Evolutionary conservation across 2,797 vertebrate species (phyloP).

Genomic region (Apogon hyalosoma): DNA sequence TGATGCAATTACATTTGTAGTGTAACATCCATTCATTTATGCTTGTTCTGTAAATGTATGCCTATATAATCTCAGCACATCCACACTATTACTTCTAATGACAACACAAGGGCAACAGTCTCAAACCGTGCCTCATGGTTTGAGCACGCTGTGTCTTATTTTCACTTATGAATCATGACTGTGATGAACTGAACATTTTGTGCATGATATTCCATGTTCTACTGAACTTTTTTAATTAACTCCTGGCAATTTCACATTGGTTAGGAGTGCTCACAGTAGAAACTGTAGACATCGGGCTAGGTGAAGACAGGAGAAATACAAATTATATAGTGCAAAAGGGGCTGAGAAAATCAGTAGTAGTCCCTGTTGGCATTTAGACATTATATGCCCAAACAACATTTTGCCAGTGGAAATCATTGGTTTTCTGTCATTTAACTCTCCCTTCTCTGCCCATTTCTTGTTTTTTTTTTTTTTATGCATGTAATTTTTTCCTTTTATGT

Average conservation of each 20-base stretch:
- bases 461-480: not conserved
- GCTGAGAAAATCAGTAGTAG: not conserved
- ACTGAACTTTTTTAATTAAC: constrained; percentile 24
- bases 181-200: constrained; percentile 19
- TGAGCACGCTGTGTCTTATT: constrained; percentile 16
- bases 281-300: not conserved
- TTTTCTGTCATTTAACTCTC: too few relatives aligned
- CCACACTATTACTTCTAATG: not conserved
- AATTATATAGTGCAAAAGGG: not conserved
- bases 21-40: constrained; percentile 2
- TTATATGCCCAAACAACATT: constrained; percentile 12
- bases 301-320: not conserved
- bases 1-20: constrained; percentile 12
- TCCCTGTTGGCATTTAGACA: not conserved
- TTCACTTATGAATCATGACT: constrained; percentile 47
- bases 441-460: not conserved
- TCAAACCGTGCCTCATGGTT: constrained; percentile 10
- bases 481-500: not conserved
- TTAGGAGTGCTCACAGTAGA: constrained; percentile 1
- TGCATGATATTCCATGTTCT: constrained; percentile 1
- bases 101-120: not conserved
- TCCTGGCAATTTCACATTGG: not conserved
- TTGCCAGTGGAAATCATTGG: constrained; percentile 30
- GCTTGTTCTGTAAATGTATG: not conserved
- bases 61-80: not conserved